Evolutionary conservation across 2,888 invertebrate species (phyloP).

Genomic region (Acrobasis suavella): DNA sequence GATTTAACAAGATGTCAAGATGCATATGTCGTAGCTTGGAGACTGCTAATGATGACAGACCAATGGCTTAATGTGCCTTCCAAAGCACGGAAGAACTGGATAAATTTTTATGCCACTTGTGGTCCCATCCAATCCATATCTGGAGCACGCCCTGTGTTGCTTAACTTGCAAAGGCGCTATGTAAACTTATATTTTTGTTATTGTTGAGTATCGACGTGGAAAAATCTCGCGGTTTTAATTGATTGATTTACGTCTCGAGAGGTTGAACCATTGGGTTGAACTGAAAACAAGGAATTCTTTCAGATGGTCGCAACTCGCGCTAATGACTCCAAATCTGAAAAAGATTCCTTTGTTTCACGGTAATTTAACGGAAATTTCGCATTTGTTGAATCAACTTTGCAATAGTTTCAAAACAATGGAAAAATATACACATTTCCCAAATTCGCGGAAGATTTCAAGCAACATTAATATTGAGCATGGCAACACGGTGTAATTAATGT

Average conservation of each 20-base stretch:
- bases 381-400: conserved; percentile 29
- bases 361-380: conserved; percentile 43
- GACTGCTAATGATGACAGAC: no score
- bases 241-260: conserved; percentile 15
- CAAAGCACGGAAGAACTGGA: no score
- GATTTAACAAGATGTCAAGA: no score
- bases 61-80: no score
- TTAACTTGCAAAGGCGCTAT: neutral
- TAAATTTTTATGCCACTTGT: no score
- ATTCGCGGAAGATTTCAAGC: conserved; percentile 20
- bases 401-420: conserved; percentile 30
- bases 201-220: conserved; percentile 1
- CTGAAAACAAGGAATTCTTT: conserved; percentile 40
- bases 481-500: conserved; percentile 51
- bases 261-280: no score
- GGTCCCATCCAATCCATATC: no score
- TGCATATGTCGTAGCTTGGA: no score
- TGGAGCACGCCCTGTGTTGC: neutral
- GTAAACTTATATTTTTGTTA: neutral
- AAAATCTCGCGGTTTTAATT: conserved; percentile 23
- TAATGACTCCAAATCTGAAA: conserved; percentile 35
- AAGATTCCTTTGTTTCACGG: conserved; percentile 39
- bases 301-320: conserved; percentile 33
- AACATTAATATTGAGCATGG: conserved; percentile 28
- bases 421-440: conserved; percentile 18